Conservation (phyloP, 2,888 invertebrate genomes). For the Athalia circularis region DNA sequence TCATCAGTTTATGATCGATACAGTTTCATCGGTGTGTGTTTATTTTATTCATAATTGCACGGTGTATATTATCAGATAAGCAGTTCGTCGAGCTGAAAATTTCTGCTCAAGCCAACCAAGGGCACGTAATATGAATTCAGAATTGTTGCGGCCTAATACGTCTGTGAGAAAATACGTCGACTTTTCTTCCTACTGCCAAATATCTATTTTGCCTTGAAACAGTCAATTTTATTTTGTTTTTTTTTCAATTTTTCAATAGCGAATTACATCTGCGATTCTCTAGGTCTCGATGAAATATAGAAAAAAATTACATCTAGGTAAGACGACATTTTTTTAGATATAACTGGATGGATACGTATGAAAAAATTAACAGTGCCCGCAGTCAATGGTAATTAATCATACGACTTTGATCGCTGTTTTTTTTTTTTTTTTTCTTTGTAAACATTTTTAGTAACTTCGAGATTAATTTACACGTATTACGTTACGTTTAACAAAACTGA, state of each 20-base stretch:
- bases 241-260: not conserved
- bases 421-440: not conserved
- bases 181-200: constrained; percentile 30
- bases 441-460: no score
- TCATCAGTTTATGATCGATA: not conserved
- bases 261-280: not conserved
- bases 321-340: no score
- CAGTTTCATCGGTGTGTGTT: not conserved
- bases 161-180: not conserved
- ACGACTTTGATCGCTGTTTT: not conserved
- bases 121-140: not conserved
- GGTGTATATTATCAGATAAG: no score
- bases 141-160: not conserved
- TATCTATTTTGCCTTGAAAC: constrained; percentile 21
- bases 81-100: constrained; percentile 13
- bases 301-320: no score
- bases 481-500: not conserved
- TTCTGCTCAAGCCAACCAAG: constrained; percentile 29
- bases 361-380: no score
- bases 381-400: not conserved
- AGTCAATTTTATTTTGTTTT: not conserved
- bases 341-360: no score
- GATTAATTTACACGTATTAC: not conserved
- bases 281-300: no score
- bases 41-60: no score